phyloP scores from a whole-genome alignment of 2,113 vertebrate genomes.

The Henicopernis longicauda region DNA sequence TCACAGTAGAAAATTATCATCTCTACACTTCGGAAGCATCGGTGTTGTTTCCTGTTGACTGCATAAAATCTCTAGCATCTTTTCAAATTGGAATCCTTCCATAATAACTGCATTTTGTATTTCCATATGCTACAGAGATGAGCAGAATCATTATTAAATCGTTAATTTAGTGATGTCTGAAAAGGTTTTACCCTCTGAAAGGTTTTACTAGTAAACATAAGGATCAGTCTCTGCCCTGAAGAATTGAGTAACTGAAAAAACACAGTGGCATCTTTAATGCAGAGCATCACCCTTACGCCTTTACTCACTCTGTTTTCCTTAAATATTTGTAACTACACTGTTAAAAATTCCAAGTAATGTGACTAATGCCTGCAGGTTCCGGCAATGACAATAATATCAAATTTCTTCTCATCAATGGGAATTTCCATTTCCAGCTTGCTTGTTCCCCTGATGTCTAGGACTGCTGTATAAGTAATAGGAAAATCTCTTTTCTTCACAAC shows the following conservation, averaged over 20 bases:
- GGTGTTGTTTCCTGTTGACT: neutral
- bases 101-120: neutral
- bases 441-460: neutral
- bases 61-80: neutral
- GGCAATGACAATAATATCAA: neutral
- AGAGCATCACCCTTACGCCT: neutral
- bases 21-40: neutral
- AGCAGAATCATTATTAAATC: neutral
- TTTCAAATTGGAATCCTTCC: neutral
- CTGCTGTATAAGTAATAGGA: slow-evolving; percentile 24
- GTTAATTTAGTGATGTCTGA: neutral
- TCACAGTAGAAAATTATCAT: neutral
- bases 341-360: neutral
- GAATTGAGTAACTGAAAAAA: neutral
- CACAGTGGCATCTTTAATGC: neutral
- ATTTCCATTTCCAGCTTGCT: slow-evolving; percentile 32
- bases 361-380: slow-evolving; percentile 21
- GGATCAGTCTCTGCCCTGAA: neutral
- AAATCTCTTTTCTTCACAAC: slow-evolving; percentile 11
- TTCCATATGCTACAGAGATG: neutral
- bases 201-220: neutral
- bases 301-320: neutral
- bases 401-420: slow-evolving; percentile 10
- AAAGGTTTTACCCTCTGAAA: neutral
- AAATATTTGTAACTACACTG: neutral